These are phyloP conservation scores for Mormyrus lacerda DNA, from an alignment of 2,113 vertebrate species.

Conservation along the genomic window DNA sequence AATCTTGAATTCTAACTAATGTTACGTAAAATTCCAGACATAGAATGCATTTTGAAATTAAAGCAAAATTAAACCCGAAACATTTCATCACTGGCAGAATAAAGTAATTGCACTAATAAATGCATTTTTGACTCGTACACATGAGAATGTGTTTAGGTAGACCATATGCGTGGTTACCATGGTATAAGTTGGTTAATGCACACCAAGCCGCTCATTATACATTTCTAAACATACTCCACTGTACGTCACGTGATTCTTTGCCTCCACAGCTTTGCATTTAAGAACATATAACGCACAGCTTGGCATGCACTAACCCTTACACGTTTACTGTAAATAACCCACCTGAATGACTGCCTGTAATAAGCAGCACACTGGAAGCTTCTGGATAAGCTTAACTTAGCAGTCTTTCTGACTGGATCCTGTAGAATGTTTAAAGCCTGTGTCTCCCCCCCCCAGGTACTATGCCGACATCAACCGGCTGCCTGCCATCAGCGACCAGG, in stretches of 20 bases:
- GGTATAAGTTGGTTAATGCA: no score
- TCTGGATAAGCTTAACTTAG: not conserved
- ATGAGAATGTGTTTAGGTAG: no score
- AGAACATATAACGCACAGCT: not conserved
- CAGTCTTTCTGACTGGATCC: conserved; percentile 87
- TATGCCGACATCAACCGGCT: conserved; percentile 94
- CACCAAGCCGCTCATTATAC: not conserved
- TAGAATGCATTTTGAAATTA: no score
- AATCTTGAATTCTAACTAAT: no score
- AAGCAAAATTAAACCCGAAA: no score
- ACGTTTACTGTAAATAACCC: not conserved
- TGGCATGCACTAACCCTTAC: not conserved
- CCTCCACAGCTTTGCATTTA: not conserved
- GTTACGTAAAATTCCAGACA: no score
- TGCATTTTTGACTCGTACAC: no score
- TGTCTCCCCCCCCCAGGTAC: conserved; percentile 66
- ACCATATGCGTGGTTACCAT: no score
- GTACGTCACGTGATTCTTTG: not conserved
- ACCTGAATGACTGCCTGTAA: not conserved
- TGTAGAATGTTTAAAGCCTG: conserved; percentile 69
- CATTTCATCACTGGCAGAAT: no score
- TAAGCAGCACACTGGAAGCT: not conserved
- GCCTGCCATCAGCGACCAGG: conserved; percentile 95
- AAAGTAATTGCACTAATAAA: no score
- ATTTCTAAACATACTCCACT: not conserved